Conservation (phyloP, 2,113 vertebrate genomes). For the Boulengeromyrus knoepffleri region DNA sequence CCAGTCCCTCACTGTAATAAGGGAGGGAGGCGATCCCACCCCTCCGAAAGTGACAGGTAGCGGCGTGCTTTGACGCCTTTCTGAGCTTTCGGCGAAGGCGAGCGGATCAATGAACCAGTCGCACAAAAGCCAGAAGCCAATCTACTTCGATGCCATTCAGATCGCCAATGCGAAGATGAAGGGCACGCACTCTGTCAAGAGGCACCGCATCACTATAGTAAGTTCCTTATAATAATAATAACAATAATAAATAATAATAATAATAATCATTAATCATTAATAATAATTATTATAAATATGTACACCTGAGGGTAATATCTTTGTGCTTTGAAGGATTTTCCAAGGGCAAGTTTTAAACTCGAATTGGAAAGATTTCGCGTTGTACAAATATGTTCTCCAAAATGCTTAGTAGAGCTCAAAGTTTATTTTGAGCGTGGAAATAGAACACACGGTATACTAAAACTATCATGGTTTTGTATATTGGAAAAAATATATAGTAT, state of each 20-base stretch:
- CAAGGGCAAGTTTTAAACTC: neutral
- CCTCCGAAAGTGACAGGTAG: constrained; percentile 24
- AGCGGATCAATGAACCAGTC: constrained; percentile 32
- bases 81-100: constrained; percentile 11
- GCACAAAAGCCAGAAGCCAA: constrained; percentile 31
- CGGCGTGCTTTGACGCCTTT: neutral
- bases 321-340: neutral
- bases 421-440: neutral
- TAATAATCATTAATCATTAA: neutral
- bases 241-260: neutral
- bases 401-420: neutral
- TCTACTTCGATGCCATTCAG: constrained; percentile 32
- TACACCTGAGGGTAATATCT: neutral
- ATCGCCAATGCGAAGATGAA: constrained; percentile 40
- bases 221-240: constrained; percentile 20
- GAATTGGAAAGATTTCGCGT: neutral
- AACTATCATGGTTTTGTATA: neutral
- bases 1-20: neutral
- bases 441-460: neutral
- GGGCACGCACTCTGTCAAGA: constrained; percentile 40
- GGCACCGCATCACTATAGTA: constrained; percentile 40
- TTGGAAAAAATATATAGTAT: neutral
- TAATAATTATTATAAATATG: neutral
- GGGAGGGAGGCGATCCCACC: neutral
- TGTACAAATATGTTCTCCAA: neutral